phyloP scores from a whole-genome alignment of 1,140 invertebrate genomes.

The Heliothis virescens region DNA sequence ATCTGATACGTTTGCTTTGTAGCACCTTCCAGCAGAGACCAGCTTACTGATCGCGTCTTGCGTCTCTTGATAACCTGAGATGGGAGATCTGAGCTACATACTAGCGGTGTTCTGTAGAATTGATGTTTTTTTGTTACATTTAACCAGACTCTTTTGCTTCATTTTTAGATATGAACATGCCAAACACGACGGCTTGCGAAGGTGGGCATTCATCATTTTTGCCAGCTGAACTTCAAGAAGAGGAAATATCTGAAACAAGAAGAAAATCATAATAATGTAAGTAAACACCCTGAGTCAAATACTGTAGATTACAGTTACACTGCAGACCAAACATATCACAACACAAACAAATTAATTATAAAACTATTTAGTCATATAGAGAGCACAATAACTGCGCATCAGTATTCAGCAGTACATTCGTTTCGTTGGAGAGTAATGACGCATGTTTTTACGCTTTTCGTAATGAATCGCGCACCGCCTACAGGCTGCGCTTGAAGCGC shows the following conservation, averaged over 20 bases:
- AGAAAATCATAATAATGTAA: too few species aligned
- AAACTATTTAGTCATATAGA: slow-evolving; percentile 27
- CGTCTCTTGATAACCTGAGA: slow-evolving; percentile 1
- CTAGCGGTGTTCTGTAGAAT: not conserved
- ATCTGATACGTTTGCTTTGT: slow-evolving; percentile 56
- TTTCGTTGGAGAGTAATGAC: slow-evolving; percentile 26
- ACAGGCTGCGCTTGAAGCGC: slow-evolving; percentile 1
- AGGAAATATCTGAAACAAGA: too few species aligned
- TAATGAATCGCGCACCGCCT: slow-evolving; percentile 36
- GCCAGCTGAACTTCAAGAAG: too few species aligned
- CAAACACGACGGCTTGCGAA: too few species aligned
- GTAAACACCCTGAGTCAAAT: too few species aligned
- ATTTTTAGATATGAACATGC: too few species aligned
- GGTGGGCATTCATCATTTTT: too few species aligned
- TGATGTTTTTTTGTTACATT: not conserved
- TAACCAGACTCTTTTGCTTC: too few species aligned
- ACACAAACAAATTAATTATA: slow-evolving; percentile 35
- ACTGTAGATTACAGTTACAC: too few species aligned
- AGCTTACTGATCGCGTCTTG: not conserved
- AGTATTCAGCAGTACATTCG: slow-evolving; percentile 27
- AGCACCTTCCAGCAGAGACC: not conserved
- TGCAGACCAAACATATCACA: not conserved
- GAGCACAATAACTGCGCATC: slow-evolving; percentile 21
- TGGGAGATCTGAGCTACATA: not conserved
- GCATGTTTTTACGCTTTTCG: slow-evolving; percentile 41